These are phyloP conservation scores for Drosophila watanabei DNA, from an alignment of 1,140 invertebrate genomes.

Conservation along the genomic window DNA sequence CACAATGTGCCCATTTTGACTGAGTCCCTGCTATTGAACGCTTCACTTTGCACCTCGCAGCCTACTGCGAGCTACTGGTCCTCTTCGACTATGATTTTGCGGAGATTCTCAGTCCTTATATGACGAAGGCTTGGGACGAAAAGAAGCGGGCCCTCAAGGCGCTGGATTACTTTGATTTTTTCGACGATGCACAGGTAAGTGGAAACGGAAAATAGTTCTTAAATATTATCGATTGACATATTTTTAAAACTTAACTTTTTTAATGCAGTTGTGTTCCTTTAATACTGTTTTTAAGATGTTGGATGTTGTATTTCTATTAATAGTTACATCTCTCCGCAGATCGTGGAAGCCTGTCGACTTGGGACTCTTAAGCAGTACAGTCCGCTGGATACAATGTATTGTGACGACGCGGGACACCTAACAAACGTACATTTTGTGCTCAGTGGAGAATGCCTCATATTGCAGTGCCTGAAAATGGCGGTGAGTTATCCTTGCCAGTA, in stretches of 20 bases:
- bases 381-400: conserved; percentile 72
- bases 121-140: conserved; percentile 70
- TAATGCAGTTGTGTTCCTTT: not conserved
- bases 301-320: not conserved
- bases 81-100: conserved; percentile 61
- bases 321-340: conserved; percentile 27
- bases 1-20: conserved; percentile 52
- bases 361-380: conserved; percentile 60
- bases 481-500: conserved; percentile 8
- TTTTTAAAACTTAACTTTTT: not conserved
- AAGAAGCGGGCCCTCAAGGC: conserved; percentile 71
- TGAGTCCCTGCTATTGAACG: conserved; percentile 54
- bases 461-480: conserved; percentile 73
- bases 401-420: conserved; percentile 62
- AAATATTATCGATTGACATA: not conserved
- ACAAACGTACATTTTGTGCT: conserved; percentile 79
- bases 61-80: conserved; percentile 69
- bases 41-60: conserved; percentile 54
- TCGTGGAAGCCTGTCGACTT: conserved; percentile 67
- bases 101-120: conserved; percentile 51
- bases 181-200: conserved; percentile 65
- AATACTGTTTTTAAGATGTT: not conserved
- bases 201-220: not conserved
- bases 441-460: conserved; percentile 78
- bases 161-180: conserved; percentile 76